Percentiles rank a stretch among this genome's conserved stretches.
phyloP scores from a whole-genome alignment of 2,797 vertebrate species.

The Mastacembelus armatus region DNA sequence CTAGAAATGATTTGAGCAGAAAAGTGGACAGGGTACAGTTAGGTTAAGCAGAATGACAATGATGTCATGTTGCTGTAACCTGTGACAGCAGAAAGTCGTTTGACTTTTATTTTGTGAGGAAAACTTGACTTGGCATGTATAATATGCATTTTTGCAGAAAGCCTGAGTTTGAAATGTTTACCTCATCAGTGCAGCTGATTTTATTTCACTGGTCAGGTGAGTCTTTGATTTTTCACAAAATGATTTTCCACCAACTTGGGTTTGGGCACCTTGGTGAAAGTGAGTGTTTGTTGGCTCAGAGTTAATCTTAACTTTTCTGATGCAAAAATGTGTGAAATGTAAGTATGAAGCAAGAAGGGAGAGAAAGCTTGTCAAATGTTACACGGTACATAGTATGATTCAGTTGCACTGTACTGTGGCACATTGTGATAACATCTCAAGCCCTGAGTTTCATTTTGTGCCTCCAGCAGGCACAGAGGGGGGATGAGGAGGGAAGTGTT shows the following conservation, averaged over 20 bases:
- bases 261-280: no score
- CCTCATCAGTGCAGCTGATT: no score
- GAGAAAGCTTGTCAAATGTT: slow-evolving; percentile 20
- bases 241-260: neutral
- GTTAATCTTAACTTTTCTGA: slow-evolving; percentile 6
- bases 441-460: slow-evolving; percentile 23
- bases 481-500: slow-evolving; percentile 11
- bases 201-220: no score
- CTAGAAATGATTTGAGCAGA: slow-evolving; percentile 4
- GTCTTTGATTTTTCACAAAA: neutral
- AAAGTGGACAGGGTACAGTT: neutral
- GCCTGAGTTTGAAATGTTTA: neutral
- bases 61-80: slow-evolving; percentile 19
- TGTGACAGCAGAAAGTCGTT: slow-evolving; percentile 21
- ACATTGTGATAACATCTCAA: slow-evolving; percentile 37
- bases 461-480: slow-evolving; percentile 13
- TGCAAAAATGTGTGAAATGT: neutral
- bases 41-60: slow-evolving; percentile 10
- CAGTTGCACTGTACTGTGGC: slow-evolving; percentile 18
- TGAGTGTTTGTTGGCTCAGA: no score
- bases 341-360: slow-evolving; percentile 28
- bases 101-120: slow-evolving; percentile 20
- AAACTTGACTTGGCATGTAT: neutral
- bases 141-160: neutral
- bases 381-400: slow-evolving; percentile 23